These are phyloP conservation scores for Drosophila niveifrons DNA, from an alignment of 2,888 invertebrate species.

Conservation along the genomic window DNA sequence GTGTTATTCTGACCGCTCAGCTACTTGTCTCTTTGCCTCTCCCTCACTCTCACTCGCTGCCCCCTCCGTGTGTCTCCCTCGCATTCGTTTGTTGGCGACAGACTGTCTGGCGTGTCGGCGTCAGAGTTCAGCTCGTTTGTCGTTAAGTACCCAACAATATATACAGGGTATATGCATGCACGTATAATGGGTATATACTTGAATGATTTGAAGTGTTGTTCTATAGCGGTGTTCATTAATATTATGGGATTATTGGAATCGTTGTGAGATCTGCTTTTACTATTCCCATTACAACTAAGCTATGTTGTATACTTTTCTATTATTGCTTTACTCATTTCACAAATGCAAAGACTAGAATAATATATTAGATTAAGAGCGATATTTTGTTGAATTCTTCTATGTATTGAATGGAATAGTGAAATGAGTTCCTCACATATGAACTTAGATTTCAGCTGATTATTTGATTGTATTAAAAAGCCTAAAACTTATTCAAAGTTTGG, in stretches of 20 bases:
- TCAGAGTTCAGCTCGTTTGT: slow-evolving; percentile 45
- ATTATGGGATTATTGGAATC: slow-evolving; percentile 57
- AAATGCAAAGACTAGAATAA: not conserved
- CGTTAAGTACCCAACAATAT: slow-evolving; percentile 14
- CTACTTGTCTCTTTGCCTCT: slow-evolving; percentile 52
- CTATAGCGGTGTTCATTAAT: slow-evolving; percentile 59
- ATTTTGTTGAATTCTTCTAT: too few species aligned
- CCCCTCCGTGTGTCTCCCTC: slow-evolving; percentile 13
- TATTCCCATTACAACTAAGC: slow-evolving; percentile 1
- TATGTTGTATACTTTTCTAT: not conserved
- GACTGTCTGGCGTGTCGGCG: slow-evolving; percentile 77
- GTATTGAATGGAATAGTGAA: too few species aligned
- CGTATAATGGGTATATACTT: slow-evolving; percentile 10
- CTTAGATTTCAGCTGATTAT: too few species aligned
- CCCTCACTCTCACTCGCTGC: not conserved
- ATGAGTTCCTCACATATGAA: too few species aligned
- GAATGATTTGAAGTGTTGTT: slow-evolving; percentile 12
- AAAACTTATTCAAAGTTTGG: too few species aligned
- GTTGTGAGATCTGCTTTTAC: slow-evolving; percentile 30
- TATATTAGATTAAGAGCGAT: not conserved
- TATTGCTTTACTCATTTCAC: not conserved
- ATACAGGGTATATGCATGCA: slow-evolving; percentile 25
- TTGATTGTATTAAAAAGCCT: too few species aligned
- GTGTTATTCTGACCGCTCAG: slow-evolving; percentile 55
- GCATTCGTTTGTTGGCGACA: slow-evolving; percentile 70